These are phyloP conservation scores for Acomys russatus DNA, from an alignment of 2,797 vertebrate species.

Conservation along the genomic window DNA sequence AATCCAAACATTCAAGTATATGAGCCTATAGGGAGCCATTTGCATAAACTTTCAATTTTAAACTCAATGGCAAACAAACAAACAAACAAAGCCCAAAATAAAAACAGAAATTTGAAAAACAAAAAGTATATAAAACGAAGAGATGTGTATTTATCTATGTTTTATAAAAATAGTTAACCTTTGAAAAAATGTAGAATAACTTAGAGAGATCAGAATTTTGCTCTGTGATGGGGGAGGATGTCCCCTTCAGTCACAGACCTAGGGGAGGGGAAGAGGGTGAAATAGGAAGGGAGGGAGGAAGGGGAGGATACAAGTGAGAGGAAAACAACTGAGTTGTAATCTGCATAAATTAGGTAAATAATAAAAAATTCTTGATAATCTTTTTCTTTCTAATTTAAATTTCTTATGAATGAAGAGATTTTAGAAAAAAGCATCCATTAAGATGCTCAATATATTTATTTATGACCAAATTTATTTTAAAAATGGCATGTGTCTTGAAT, in stretches of 20 bases:
- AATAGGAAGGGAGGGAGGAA: too few relatives aligned
- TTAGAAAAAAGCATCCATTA: conserved; percentile 75
- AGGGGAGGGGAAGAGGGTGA: too few relatives aligned
- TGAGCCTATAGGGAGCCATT: background rate
- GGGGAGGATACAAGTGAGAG: too few relatives aligned
- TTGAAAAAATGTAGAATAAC: conserved; percentile 73
- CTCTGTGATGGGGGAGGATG: background rate
- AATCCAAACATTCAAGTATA: background rate
- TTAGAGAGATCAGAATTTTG: conserved; percentile 68
- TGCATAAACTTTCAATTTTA: conserved; percentile 23
- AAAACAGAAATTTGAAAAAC: background rate
- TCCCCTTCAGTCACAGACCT: too few relatives aligned
- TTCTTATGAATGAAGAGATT: conserved; percentile 68
- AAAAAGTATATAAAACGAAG: conserved; percentile 55
- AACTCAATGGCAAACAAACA: conserved; percentile 20
- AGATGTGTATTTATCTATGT: conserved; percentile 77
- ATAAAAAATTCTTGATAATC: conserved; percentile 64
- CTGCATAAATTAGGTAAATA: too few relatives aligned
- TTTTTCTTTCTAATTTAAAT: conserved; percentile 75
- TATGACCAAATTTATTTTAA: conserved; percentile 73
- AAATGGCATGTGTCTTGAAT: conserved; percentile 68
- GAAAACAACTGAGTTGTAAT: too few relatives aligned
- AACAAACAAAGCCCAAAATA: background rate
- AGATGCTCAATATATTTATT: conserved; percentile 72
- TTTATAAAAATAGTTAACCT: conserved; percentile 75